Percentiles rank a stretch among this genome's conserved stretches.
phyloP scores from a whole-genome alignment of 2,113 vertebrate genomes.

The Prionailurus viverrinus region DNA sequence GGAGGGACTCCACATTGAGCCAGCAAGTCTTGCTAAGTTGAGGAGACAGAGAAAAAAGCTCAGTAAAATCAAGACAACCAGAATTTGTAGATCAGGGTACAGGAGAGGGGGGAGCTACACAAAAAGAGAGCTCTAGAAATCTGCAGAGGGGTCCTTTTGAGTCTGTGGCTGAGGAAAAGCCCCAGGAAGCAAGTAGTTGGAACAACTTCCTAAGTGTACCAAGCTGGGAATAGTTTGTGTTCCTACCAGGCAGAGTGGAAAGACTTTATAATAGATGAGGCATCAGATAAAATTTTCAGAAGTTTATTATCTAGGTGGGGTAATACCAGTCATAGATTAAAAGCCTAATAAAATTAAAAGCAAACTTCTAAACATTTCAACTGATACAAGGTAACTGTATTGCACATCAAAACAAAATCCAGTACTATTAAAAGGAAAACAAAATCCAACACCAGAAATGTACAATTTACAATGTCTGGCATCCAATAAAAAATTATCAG shows the following conservation, averaged over 20 bases:
- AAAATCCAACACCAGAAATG: not conserved
- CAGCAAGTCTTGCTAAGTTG: not conserved
- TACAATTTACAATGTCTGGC: not conserved
- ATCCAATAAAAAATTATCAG: not conserved
- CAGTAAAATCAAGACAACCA: not conserved
- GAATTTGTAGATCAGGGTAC: not conserved
- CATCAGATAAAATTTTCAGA: slow-evolving; percentile 2
- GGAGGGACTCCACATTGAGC: not conserved
- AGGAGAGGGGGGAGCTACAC: not conserved
- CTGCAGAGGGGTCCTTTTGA: not conserved
- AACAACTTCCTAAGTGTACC: not conserved
- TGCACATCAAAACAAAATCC: not conserved
- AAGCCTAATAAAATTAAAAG: slow-evolving; percentile 3
- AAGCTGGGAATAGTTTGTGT: not conserved
- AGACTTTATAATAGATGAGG: not conserved
- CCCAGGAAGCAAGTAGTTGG: not conserved
- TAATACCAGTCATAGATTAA: not conserved
- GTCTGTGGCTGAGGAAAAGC: not conserved
- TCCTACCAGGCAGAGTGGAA: not conserved
- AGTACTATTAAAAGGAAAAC: slow-evolving; percentile 18
- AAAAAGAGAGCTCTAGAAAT: not conserved
- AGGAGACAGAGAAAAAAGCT: not conserved
- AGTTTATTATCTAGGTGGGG: not conserved
- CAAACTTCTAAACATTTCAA: not conserved
- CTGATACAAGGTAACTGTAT: not conserved